Base-by-base conservation (phyloP, 2,888 invertebrate species). In the Capitulum mitella region DNA sequence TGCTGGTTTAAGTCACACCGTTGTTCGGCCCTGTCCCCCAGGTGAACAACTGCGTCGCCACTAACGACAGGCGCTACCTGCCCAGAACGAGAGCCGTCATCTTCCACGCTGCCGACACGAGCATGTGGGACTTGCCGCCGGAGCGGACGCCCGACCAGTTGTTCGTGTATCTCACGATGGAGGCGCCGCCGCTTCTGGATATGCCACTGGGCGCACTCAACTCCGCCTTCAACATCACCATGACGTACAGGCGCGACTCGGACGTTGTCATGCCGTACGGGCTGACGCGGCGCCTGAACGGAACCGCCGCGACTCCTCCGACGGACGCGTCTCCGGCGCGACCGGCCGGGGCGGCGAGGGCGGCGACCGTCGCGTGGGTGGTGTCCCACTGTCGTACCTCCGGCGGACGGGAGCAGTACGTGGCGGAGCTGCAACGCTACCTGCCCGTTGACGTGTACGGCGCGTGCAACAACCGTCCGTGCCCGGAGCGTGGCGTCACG, bases 91-190 rank as follows among this genome's bases (percentile, higher is more conserved):
- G 81, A 40, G 82, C 81, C 12, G 79, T 83, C 0, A 1, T 83
- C 3, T 81, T 83, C 70, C 83, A 83, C 78, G 46, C 78, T 3
- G n/a, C 81, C 76, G 77, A 79, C n/a, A 32, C 80, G 29, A 29
- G 70, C 16, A 34, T 76, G 3, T 78, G 79, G 32, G 37, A 70
- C 6, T 43, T 82, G 16, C 83, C 83, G 37, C 22, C 34, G 1
- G 48, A 51, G 37, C 81, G 81, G 16, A 40, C 48, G 8, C 79
- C 78, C 0, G 34, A 74, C 26, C 82, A 82, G 75, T 76, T 79
- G 26, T 83, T 82, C 82, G 78, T 82, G 16, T 81, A 81, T n/a
- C 80, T 81, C 78, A 58, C 81, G 0, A 82, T 82, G 76, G 80
- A 82, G 6, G 81, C 83, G 26, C 81, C 82, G 16, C 80, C 81